Evolutionary conservation across 2,113 vertebrate genomes (phyloP).

Genomic region (Gavialis gangeticus): DNA sequence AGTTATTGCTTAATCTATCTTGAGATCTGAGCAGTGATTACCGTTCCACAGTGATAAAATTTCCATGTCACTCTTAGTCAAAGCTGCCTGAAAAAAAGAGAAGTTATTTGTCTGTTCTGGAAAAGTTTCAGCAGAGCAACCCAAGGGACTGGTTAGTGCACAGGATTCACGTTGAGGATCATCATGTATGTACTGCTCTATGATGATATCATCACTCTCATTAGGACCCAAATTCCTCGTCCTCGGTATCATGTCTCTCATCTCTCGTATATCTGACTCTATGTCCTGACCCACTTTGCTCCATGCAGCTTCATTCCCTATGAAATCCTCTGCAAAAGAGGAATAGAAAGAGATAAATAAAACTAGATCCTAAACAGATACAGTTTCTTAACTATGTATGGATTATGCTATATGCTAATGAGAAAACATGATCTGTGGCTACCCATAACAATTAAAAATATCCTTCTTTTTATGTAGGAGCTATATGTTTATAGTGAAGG

Average conservation of each 20-base stretch:
- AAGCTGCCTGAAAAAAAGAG: not conserved
- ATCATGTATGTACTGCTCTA: not conserved
- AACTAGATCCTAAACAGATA: not conserved
- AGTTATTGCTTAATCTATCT: not conserved
- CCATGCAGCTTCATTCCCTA: not conserved
- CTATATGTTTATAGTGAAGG: not conserved
- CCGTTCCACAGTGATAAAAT: slow-evolving; percentile 8
- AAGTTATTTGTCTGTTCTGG: not conserved
- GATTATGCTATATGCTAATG: not conserved
- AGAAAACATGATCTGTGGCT: not conserved
- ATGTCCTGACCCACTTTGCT: not conserved
- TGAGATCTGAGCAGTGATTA: not conserved
- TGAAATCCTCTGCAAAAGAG: slow-evolving; percentile 11
- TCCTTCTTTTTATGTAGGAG: not conserved
- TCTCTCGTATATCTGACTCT: not conserved
- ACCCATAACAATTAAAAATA: not conserved
- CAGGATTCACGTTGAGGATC: not conserved
- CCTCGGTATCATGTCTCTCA: not conserved
- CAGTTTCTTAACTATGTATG: not conserved
- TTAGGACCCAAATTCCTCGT: not conserved
- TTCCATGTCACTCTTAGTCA: slow-evolving; percentile 25
- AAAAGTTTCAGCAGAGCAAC: not conserved
- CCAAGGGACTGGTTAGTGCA: not conserved
- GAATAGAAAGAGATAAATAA: not conserved
- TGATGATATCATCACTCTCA: not conserved